Conservation (phyloP, 2,113 vertebrate species). For the Nothocercus julius region DNA sequence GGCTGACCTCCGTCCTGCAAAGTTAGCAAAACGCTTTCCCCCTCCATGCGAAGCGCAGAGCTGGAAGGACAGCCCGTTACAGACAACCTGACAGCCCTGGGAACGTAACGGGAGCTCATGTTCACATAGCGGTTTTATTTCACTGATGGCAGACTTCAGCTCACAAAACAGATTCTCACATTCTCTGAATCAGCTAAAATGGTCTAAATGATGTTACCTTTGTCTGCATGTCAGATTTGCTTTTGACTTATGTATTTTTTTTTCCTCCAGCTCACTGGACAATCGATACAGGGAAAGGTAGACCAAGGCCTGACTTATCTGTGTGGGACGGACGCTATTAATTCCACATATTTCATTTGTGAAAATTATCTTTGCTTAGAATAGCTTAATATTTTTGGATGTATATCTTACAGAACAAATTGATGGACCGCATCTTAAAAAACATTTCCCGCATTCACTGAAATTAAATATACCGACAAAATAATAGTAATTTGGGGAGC, state of each 20-base stretch:
- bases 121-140: not conserved
- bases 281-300: not conserved
- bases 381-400: not conserved
- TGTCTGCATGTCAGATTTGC: not conserved
- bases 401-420: not conserved
- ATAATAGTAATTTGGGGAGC: not conserved
- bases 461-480: not conserved
- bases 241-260: not conserved
- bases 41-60: not conserved
- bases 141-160: not conserved
- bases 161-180: not conserved
- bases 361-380: not conserved
- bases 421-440: not conserved
- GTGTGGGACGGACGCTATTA: not conserved
- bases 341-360: not conserved
- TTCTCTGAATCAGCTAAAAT: not conserved
- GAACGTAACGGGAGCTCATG: not conserved
- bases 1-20: not conserved
- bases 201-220: not conserved
- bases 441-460: not conserved
- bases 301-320: not conserved
- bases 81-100: not conserved
- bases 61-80: not conserved
- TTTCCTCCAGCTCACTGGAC: not conserved
- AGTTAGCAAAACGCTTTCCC: not conserved